Base-by-base conservation (phyloP, 2,888 invertebrate species). In the Orchestes rusci region DNA sequence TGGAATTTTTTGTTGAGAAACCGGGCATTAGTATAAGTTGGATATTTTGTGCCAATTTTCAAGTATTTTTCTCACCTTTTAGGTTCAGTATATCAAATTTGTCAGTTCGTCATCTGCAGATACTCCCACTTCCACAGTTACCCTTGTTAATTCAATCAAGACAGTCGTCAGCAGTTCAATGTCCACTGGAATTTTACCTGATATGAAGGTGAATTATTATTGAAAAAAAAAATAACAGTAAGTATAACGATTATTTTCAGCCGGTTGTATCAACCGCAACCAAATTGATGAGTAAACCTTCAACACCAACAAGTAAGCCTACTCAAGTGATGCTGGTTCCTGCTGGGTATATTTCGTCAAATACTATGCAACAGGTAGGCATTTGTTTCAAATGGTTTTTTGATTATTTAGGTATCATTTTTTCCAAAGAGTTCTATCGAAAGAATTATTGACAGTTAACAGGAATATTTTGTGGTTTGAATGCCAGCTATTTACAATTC, bases 71-170 rank as follows among this genome's bases (percentile, higher is more conserved):
- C n/a, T n/a, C n/a, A n/a, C n/a, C 16, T 30, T 63, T 31, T 60
- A 77, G 77, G 74, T 84, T 48, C 84, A 84, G 59, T 84, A 82
- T 61, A 82, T 85, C 12, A 74, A 83, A 53, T 70, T 85, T 51
- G 77, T 84, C 19, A 77, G 79, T 2, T 53, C 64, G 13, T 54
- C 52, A 43, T 50, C 55, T 39, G 53, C 57, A 33, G 76, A 75
- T 37, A 62, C 72, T 12, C 65, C 64, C 10, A 66, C 68, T 17
- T 59, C 64, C 20, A 61, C 68, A 37, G 62, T 63, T 27, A 64
- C 55, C 12, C 53, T 56, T 15, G 53, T 54, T 23, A 56, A 53
- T 30, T 55, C 58, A 8, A 32, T 56, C 12, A 61, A 59, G 46
- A 52, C 58, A 13, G 45, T 56, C 1, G 18, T 32, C 27, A 36